These are phyloP conservation scores for Drosophila rhopaloa DNA, from an alignment of 1,140 invertebrate species.

Conservation along the genomic window DNA sequence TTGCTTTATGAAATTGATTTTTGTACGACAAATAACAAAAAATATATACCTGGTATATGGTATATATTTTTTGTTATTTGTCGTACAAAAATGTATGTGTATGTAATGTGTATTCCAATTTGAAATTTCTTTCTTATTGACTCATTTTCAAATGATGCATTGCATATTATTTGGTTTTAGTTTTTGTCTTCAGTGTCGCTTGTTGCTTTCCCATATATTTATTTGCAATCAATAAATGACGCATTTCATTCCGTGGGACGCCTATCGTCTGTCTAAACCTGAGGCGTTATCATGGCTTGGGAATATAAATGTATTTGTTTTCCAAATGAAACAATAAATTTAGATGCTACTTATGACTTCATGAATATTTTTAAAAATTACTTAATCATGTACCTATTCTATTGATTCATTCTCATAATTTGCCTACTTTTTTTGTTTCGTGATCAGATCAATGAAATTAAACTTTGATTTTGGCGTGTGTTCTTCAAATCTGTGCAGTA, in stretches of 20 bases:
- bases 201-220: conserved; percentile 28
- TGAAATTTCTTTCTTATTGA: not conserved
- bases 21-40: not conserved
- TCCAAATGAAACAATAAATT: conserved; percentile 6
- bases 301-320: conserved; percentile 6
- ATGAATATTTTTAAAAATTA: conserved; percentile 34
- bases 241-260: conserved; percentile 28
- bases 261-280: conserved; percentile 1
- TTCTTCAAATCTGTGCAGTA: not conserved
- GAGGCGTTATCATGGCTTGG: conserved; percentile 18
- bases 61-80: too few species aligned
- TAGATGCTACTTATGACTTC: conserved; percentile 32
- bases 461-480: not conserved
- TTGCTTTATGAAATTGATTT: too few species aligned
- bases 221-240: conserved; percentile 52
- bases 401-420: not conserved
- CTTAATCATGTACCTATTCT: not conserved
- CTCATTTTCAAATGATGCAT: not conserved
- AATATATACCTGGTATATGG: too few species aligned
- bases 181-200: conserved; percentile 14
- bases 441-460: conserved; percentile 13
- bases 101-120: not conserved
- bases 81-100: too few species aligned
- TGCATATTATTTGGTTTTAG: conserved; percentile 14
- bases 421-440: conserved; percentile 8